Evolutionary conservation across 1,140 invertebrate genomes (phyloP).

Genomic region (Brachionus koreanus): DNA sequence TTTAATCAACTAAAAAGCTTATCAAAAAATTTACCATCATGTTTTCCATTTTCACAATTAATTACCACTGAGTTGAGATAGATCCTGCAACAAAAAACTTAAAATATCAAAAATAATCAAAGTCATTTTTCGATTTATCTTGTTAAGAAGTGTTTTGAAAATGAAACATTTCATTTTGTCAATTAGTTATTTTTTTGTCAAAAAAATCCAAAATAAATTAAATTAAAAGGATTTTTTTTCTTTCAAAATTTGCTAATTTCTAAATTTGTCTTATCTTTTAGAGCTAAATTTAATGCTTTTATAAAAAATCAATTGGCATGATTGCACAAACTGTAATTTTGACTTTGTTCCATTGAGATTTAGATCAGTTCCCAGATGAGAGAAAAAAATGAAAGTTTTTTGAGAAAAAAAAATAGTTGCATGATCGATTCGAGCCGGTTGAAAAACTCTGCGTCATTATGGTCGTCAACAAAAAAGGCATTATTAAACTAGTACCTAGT

Average conservation of each 20-base stretch:
- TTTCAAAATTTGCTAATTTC: not conserved
- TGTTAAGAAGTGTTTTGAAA: not conserved
- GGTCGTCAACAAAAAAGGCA: not conserved
- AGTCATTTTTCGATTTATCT: not conserved
- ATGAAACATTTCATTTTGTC: not conserved
- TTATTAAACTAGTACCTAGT: not conserved
- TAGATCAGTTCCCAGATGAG: not conserved
- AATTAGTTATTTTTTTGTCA: not conserved
- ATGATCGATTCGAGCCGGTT: not conserved
- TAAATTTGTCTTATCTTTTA: not conserved
- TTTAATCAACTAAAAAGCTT: slow-evolving; percentile 4
- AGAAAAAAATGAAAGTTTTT: not conserved
- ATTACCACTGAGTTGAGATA: not conserved
- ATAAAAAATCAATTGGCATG: not conserved
- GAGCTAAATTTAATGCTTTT: not conserved
- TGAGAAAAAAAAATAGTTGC: not conserved
- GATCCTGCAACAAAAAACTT: not conserved
- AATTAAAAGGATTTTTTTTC: not conserved
- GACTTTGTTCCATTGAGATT: not conserved
- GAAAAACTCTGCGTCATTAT: not conserved
- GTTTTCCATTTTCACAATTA: not conserved
- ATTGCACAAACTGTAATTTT: not conserved
- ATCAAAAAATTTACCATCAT: not conserved
- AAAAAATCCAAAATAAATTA: not conserved
- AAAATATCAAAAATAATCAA: not conserved